Conservation (phyloP, 2,888 invertebrate genomes). For the Synergus japonicus region DNA sequence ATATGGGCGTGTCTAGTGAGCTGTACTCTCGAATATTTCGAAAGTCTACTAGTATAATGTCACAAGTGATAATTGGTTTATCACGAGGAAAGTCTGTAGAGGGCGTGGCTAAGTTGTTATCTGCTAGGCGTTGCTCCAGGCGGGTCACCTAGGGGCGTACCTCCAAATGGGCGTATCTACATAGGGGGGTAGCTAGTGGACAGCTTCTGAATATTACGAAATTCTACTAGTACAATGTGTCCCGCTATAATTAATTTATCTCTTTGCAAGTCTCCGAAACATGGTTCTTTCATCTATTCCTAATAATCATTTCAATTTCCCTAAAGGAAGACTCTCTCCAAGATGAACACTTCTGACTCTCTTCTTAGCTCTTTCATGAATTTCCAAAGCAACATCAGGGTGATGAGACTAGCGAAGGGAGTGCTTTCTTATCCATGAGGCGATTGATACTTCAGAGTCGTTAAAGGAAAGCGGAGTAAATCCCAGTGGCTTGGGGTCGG, state of each 20-base stretch:
- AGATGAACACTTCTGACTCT: conserved; percentile 6
- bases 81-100: too few species aligned
- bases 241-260: background rate
- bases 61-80: too few species aligned
- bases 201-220: too few species aligned
- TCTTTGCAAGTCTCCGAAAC: background rate
- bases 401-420: conserved; percentile 46
- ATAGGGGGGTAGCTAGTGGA: too few species aligned
- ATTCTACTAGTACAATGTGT: too few species aligned
- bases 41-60: too few species aligned
- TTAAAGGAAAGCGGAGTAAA: conserved; percentile 55
- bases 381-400: conserved; percentile 10
- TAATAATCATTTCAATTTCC: background rate
- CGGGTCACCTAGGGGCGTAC: too few species aligned
- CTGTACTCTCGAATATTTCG: too few species aligned
- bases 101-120: too few species aligned
- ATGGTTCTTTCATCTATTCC: background rate
- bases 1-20: too few species aligned
- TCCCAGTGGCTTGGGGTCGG: conserved; percentile 36
- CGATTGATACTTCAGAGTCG: conserved; percentile 58
- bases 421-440: conserved; percentile 51
- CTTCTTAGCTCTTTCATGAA: conserved; percentile 12
- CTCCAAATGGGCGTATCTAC: too few species aligned
- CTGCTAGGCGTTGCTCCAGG: too few species aligned
- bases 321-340: background rate